Evolutionary conservation across 2,113 vertebrate genomes (phyloP).

Genomic region (Arvicanthis niloticus): DNA sequence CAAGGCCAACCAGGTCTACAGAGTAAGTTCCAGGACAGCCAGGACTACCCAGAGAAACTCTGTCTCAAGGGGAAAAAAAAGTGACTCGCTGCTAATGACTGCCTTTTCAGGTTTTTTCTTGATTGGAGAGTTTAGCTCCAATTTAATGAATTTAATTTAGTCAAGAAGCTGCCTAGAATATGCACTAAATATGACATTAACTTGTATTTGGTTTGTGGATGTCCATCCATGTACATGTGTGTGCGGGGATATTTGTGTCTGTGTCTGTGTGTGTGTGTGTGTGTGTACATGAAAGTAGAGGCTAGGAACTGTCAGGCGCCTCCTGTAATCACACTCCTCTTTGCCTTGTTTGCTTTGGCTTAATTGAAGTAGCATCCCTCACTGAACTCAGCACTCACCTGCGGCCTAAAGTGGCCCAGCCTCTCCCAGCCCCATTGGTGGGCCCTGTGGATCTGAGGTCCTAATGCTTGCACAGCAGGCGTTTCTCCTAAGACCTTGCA

Average conservation of each 20-base stretch:
- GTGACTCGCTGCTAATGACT: not conserved
- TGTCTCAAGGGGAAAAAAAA: not conserved
- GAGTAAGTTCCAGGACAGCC: not conserved
- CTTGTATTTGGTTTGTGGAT: not conserved
- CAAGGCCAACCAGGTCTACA: not conserved
- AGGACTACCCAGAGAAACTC: not conserved
- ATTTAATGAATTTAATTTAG: slow-evolving; percentile 17
- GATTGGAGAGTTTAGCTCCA: slow-evolving; percentile 18
- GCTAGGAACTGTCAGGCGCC: not conserved
- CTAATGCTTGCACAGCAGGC: too few relatives aligned
- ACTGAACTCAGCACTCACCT: not conserved
- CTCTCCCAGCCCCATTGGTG: too few relatives aligned
- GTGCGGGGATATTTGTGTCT: fast-evolving
- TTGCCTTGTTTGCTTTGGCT: not conserved
- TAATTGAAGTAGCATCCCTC: not conserved
- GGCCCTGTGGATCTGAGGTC: too few relatives aligned
- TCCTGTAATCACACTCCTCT: not conserved
- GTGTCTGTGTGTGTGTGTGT: not conserved
- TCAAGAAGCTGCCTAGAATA: slow-evolving; percentile 23
- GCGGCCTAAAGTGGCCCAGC: not conserved
- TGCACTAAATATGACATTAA: not conserved
- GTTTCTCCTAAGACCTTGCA: not conserved
- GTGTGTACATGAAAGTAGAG: not conserved
- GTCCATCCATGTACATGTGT: too few relatives aligned
- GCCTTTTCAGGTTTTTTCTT: slow-evolving; percentile 36